These are phyloP conservation scores for Coryphaenoides rupestris DNA, from an alignment of 2,113 vertebrate genomes.

Conservation along the genomic window DNA sequence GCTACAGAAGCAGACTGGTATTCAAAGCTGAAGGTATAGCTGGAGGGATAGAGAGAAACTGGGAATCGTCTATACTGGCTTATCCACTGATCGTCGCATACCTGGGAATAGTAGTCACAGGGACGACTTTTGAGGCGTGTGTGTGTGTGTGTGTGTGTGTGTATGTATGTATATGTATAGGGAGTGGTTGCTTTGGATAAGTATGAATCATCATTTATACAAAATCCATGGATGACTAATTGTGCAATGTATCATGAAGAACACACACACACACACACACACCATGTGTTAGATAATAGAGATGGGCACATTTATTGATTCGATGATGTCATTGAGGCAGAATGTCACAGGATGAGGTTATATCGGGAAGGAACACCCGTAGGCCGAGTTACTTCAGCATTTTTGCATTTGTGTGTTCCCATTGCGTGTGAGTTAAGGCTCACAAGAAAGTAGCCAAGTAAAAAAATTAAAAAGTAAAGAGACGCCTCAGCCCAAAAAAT, in stretches of 20 bases:
- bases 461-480: conserved; percentile 25
- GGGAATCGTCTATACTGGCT: neutral
- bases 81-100: neutral
- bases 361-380: conserved; percentile 18
- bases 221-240: too few relatives aligned
- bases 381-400: conserved; percentile 53
- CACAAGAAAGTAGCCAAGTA: neutral
- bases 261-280: conserved; percentile 18
- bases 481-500: conserved; percentile 38
- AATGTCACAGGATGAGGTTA: conserved; percentile 52
- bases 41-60: neutral
- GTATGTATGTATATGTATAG: neutral
- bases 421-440: conserved; percentile 14
- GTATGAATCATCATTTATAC: too few relatives aligned
- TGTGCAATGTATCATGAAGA: too few relatives aligned
- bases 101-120: neutral
- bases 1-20: neutral
- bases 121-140: conserved; percentile 6
- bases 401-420: conserved; percentile 36
- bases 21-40: neutral
- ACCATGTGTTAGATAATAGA: conserved; percentile 5
- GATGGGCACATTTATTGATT: conserved; percentile 55
- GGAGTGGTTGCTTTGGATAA: too few relatives aligned
- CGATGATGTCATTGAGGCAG: conserved; percentile 62
- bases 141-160: conserved; percentile 28